Evolutionary conservation across 2,888 invertebrate species (phyloP), one percentile per base, ranked within the genome.

Genomic region (Torymus auratus): DNA sequence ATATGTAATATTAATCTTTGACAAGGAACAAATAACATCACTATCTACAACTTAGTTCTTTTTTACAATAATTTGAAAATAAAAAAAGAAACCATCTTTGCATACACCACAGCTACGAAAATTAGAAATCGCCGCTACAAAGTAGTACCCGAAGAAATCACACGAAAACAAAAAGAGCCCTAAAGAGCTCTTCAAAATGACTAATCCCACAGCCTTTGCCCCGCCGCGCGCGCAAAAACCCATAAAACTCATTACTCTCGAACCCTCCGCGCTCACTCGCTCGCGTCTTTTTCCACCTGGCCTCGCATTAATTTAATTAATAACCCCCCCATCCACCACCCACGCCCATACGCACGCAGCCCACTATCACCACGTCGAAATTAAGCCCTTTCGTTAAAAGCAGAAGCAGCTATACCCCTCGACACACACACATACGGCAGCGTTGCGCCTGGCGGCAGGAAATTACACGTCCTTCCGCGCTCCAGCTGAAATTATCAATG

Each of bases 401-500:
- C 71, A 52, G 61, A 61, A 67, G 76, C 53, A 67, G 70, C 55
- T 0, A 7, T 7, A 5, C 41, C 41, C 7, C 5, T 41, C 1
- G 7, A 41, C 7, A 5, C 41, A 56, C 53, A 76, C 69, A 56
- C 15, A 52, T 2, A 15, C 41, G 80, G 56, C 2, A 71, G 15
- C 28, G n/a, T 17, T 41, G 50, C 68, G 86, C 87, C 86, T 86
- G 86, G 85, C 86, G 85, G 82, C 88, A 89, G 89, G 89, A 89
- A 89, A 90, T 89, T 89, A 88, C 89, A 89, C 88, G 87, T 88
- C 88, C 88, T 89, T 87, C 87, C 86, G 78, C 67, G 53, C 60
- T 61, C 64, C 53, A 68, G 60, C 41, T 70, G 62, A 74, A 78
- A 78, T 78, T 78, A 78, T 78, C 78, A 28, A 68, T 75, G 71